A percentile compares a stretch with the other conserved stretches of the same genome.
phyloP scores from a whole-genome alignment of 2,113 vertebrate genomes.

The Xenus cinereus region DNA sequence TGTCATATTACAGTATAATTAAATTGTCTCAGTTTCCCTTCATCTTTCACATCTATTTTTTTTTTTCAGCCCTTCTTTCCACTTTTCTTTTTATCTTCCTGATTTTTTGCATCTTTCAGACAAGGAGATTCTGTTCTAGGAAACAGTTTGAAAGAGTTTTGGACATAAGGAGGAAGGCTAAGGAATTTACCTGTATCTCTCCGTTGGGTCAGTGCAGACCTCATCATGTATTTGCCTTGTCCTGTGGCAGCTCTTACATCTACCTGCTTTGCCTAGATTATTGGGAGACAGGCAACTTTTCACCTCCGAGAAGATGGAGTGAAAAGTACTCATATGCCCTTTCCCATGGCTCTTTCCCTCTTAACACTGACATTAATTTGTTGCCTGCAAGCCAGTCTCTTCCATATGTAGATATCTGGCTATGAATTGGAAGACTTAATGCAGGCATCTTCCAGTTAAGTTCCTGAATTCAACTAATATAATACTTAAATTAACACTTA shows the following conservation, averaged over 20 bases:
- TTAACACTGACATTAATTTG: not conserved
- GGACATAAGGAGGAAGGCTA: not conserved
- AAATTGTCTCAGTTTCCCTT: not conserved
- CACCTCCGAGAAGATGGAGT: not conserved
- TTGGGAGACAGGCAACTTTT: not conserved
- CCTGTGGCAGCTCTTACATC: not conserved
- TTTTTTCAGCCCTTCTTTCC: not conserved
- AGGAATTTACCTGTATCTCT: not conserved
- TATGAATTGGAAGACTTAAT: not conserved
- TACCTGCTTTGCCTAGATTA: not conserved
- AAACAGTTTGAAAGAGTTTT: not conserved
- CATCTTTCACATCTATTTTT: not conserved
- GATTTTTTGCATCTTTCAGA: not conserved
- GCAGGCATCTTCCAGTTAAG: not conserved
- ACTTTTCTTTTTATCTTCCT: not conserved
- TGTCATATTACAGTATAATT: not conserved
- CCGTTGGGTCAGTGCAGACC: not conserved
- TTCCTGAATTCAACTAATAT: not conserved
- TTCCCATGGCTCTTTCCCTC: not conserved
- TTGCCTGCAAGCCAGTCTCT: not conserved
- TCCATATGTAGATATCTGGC: not conserved
- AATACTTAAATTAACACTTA: not conserved
- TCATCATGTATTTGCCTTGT: not conserved
- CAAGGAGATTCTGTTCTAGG: not conserved
- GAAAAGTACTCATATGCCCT: not conserved